Base-by-base conservation (phyloP, 2,888 invertebrate species). In the Drosophila phalerata region DNA sequence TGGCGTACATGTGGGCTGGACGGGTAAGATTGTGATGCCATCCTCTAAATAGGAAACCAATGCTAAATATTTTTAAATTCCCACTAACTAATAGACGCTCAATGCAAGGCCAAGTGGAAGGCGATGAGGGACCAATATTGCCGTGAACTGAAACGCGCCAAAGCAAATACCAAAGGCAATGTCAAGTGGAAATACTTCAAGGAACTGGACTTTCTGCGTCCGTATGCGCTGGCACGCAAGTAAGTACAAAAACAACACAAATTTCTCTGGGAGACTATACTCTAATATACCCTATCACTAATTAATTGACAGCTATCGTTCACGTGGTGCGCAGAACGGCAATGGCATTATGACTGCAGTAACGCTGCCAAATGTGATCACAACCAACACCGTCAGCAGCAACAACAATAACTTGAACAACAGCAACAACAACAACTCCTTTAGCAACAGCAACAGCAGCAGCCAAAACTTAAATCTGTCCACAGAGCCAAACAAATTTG, bases 61-160 rank as follows among this genome's bases (percentile, higher is more conserved):
- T 19, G 13, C 5, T 47, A 19, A 66, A 32, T 32, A 28, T 2
- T 37, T 47, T 1, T 38, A 17, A 22, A 52, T 34, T 2, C 1
- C 5, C 8, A 32, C 8, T 19, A 11, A 2, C 0, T 8, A 11
- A n/a, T 56, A 92, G 92, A 88, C 56, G 63, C 73, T 1, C 90
- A 91, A 63, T 92, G 92, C 73, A 92, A 91, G 64, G 87, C 86
- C 9, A 92, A 92, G 49, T 92, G 92, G 92, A 92, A 92, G 58
- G 92, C 92, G 0, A 83, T 92, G 85, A 70, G 92, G 45, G 92
- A 92, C 56, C 92, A 92, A 73, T 92, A 92, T 69, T 92, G 92
- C 47, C 89, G 92, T 1, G 92, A 92, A 47, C 74, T 92, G 5
- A 92, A 92, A 47, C 85, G 91, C 34, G 81, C 90, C 62, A 91